Base-by-base conservation (phyloP, 2,113 vertebrate genomes). In the Cheirogaleus medius region DNA sequence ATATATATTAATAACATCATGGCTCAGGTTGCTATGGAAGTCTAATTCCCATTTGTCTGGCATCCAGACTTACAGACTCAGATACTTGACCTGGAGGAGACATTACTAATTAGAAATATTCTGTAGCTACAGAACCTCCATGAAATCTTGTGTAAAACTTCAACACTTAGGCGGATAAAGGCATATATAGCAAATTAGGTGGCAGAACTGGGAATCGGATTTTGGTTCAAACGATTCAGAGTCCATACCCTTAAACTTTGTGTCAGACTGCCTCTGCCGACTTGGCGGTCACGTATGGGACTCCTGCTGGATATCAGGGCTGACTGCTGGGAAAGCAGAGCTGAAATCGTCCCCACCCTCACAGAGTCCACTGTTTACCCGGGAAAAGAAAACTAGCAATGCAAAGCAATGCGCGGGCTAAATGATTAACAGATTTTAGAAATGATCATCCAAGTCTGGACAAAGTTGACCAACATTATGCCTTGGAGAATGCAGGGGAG, bases 101-200 rank as follows among this genome's bases (percentile, higher is more conserved):
- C 71, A n/a, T 87, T 87, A 47, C 66, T 85, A 44, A 89, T 96
- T 60, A 63, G 7, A 96, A 76, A 74, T 37, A 81, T 29, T 89
- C 54, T 93, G 8, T 64, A 95, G 34, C 27, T 60, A 32, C 13
- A 64, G 84, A 76, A 21, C 10, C 64, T 73, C 74, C 44, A 13
- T 8, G 14, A 80, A 95, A 84, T 87, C 58, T 54, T 82, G 8
- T 74, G 18, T 87, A 80, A 89, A 87, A 84, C 34, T 18, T 90
- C 47, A 87, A 3, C 81, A 71, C 15, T 78, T 93, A 66, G 60
- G 34, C 42, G 66, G 69, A 91, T 90, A 76, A 95, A 94, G 73
- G 81, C 20, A 34, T 63, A 34, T 63, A 71, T 12, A 47, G 29
- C 13, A 68, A 93, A 94, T 94, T 73, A 87, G 90, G 52, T 44